Evolutionary conservation across 2,113 vertebrate genomes (phyloP).

Genomic region (Salvelinus sp.): DNA sequence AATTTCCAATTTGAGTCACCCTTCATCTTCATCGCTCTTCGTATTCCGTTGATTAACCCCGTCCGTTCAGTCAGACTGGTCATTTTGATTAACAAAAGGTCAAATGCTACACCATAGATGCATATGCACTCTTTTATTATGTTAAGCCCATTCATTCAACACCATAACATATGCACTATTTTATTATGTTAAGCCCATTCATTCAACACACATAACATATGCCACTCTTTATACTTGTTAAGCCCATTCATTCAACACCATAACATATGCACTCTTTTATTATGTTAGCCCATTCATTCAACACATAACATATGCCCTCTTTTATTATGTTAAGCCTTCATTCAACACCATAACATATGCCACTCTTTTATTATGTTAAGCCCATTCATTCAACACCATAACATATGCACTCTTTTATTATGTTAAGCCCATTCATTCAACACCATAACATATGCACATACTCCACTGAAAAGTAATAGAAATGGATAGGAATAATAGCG

Average conservation of each 20-base stretch:
- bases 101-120: background rate
- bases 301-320: background rate
- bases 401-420: background rate
- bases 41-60: background rate
- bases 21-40: background rate
- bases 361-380: background rate
- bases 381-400: background rate
- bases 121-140: background rate
- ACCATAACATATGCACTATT: background rate
- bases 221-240: background rate
- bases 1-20: slow-evolving; percentile 15
- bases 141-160: background rate
- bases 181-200: background rate
- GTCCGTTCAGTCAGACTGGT: background rate
- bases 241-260: background rate
- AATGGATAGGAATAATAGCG: too few species aligned
- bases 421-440: background rate
- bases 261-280: background rate
- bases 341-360: background rate
- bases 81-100: background rate
- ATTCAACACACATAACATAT: background rate
- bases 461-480: background rate
- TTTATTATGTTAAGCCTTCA: background rate
- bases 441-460: background rate
- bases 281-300: background rate